Base-by-base conservation (phyloP, 2,797 vertebrate species). In the Hippopotamyrus pictus region DNA sequence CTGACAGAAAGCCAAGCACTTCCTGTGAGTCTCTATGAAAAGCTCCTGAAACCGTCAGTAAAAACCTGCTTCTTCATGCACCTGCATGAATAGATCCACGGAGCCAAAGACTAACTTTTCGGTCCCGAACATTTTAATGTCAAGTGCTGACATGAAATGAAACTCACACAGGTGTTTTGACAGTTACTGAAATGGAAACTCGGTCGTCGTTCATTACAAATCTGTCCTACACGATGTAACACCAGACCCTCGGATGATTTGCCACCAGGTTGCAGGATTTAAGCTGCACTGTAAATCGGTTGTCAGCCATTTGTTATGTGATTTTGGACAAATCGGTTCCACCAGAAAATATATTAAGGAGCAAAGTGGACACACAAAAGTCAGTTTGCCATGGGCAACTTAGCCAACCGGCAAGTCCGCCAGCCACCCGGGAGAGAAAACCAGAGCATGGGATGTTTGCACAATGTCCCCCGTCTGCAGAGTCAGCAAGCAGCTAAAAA, bases 401-500 rank as follows among this genome's bases (percentile, higher is more conserved):
- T 14, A 37, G 65, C 29, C 65, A 33, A 37, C 29, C 29, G 3
- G 65, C 65, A 14, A 4, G 29, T 33, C 29, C 25, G 5, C 29
- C 29, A 14, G 7, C 5, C 37, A n/a, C 5, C 37, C 37, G 19
- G 76, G 19, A 82, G 76, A 79, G 41, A 11, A n/a, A 82, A 5
- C 5, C 37, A 46, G 41, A 82, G 19, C 37, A 22, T 46, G 19
- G 5, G 19, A 11, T 46, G 76, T 82, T 46, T 22, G 41, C 76
- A 46, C 14, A 22, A 22, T 9, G 50, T 86, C 51, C 51, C 69
- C 29, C 12, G 1, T 5, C 14, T 86, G 85, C 85, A 79, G 5
- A 82, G 8, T 8, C 33, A 65, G 17, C 82, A 89, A 48, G 65
- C 41, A 53, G 86, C 57, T 88, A 89, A 90, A 91, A 90, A 53